Conservation (phyloP, 2,888 invertebrate species). For the Allacma fusca region DNA sequence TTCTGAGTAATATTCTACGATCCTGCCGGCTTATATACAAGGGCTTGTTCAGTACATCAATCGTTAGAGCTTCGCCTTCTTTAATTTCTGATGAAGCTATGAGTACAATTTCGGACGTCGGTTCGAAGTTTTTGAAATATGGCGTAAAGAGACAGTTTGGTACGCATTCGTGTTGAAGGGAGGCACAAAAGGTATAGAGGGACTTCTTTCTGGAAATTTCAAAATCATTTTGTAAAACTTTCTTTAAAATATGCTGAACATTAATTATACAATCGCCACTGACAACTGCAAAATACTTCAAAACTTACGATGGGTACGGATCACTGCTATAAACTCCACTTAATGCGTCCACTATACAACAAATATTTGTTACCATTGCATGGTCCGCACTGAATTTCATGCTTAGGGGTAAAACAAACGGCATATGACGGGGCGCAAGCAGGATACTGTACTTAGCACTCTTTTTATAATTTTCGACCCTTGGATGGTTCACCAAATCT, state of each 20-base stretch:
- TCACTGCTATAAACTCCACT: background rate
- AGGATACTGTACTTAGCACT: background rate
- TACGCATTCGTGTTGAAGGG: background rate
- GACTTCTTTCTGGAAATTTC: background rate
- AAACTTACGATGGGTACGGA: too few species aligned
- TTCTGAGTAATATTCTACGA: background rate
- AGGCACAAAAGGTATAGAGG: constrained; percentile 3
- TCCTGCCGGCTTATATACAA: background rate
- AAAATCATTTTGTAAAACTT: too few species aligned
- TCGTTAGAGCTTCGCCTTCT: background rate
- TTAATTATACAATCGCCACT: too few species aligned
- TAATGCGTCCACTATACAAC: background rate
- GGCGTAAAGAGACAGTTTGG: background rate
- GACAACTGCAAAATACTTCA: too few species aligned
- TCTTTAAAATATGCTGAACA: too few species aligned
- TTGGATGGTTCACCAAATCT: background rate
- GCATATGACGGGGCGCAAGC: background rate
- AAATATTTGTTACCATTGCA: background rate
- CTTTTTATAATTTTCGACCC: background rate
- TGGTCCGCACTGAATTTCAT: background rate
- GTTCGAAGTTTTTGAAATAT: too few species aligned
- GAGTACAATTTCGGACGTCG: too few species aligned
- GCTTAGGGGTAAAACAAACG: constrained; percentile 18
- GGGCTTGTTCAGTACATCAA: constrained; percentile 12
- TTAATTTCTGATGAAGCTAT: background rate